Base-by-base conservation (phyloP, 2,113 vertebrate species). In the Anser brachyrhynchus region DNA sequence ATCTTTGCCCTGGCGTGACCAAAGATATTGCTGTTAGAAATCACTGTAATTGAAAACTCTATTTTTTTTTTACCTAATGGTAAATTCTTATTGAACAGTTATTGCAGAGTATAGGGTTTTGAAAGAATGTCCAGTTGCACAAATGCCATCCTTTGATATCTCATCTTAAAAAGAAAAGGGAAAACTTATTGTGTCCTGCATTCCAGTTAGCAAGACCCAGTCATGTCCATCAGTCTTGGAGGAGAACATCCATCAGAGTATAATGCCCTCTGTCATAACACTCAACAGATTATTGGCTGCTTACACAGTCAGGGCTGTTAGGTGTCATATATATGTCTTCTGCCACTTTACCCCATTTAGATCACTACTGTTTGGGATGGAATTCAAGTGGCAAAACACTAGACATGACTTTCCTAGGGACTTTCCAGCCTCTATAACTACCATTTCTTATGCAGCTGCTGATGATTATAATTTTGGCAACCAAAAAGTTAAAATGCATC, bases 301-400 rank as follows among this genome's bases (percentile, higher is more conserved):
- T 66, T 37, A 22, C n/a, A 9, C 26, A 59, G 21, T 49, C 4
- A 2, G 51, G 79, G 46, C 37, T 84, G 8, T 88, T 44, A 23
- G 21, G 11, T 72, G 57, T 57, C 37, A 15, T 14, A 0, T n/a
- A 52, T 25, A 2, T 3, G 18, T 70, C 15, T 49, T 25, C 54
- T 75, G 23, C 46, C 41, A 77, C 59, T 67, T 61, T 16, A 43
- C 10, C 13, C 22, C 6, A 4, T 37, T 49, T 76, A 78, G 43
- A 70, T 90, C 44, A 7, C 43, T 76, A 3, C 49, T 2, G 18
- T 65, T 78, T 0, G 0, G 57, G 29, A 23, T 76, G n/a, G 62
- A 82, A 87, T n/a, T 58, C 64, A 85, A 66, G 67, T 58, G 55
- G 41, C 76, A 58, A 4, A 87, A 75, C 33, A 3, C 8, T 65